Evolutionary conservation across 2,113 vertebrate genomes (phyloP).

Genomic region (Pheucticus melanocephalus): DNA sequence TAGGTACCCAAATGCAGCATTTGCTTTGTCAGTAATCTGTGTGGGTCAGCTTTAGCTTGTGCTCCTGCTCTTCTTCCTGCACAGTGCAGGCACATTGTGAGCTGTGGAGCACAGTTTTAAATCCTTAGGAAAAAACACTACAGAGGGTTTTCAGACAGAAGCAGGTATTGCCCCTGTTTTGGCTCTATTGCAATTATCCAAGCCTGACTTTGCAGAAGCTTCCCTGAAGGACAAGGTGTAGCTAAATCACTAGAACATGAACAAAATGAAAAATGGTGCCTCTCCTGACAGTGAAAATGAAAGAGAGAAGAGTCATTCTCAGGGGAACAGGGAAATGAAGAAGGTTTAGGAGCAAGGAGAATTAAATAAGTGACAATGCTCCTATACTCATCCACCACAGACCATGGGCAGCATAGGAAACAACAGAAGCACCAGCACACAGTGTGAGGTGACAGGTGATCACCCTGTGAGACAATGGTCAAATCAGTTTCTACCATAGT

Average conservation of each 20-base stretch:
- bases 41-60: neutral
- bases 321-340: neutral
- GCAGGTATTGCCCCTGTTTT: neutral
- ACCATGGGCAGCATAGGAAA: neutral
- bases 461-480: neutral
- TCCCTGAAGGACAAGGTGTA: neutral
- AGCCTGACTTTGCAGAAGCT: neutral
- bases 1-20: neutral
- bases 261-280: neutral
- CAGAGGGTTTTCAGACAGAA: neutral
- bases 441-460: neutral
- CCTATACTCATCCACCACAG: neutral
- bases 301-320: neutral
- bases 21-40: neutral
- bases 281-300: neutral
- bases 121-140: neutral
- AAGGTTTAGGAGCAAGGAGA: neutral
- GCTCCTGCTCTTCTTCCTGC: neutral
- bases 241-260: neutral
- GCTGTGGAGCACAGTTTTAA: neutral
- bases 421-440: neutral
- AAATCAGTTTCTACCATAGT: neutral
- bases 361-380: neutral
- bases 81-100: neutral
- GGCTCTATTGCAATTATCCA: neutral